Base-by-base conservation (phyloP, 1,140 invertebrate species). In the Drosophila ercepeae region DNA sequence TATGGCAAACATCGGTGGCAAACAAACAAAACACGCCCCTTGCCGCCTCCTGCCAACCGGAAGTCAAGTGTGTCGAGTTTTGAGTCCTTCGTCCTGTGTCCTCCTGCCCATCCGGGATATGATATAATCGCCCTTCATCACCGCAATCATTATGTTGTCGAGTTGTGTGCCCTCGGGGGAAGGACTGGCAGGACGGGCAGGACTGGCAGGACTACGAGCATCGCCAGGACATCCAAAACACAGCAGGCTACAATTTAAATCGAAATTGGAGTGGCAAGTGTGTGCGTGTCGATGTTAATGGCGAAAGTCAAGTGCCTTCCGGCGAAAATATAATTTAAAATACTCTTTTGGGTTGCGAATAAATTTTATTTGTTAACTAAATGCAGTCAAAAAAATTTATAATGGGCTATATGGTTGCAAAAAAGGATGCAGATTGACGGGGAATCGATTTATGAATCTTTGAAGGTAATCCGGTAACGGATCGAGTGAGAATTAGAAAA, bases 1-100 rank as follows among this genome's bases (percentile, higher is more conserved):
- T 64, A 81, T 75, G 71, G 49, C 60, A 51, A 61, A 61, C 41
- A 65, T 64, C 39, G 41, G 48, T 18, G 29, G 39, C 39, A 42
- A 14, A 42, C 39, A 42, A 42, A 18, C 16, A 42, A 18, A 16
- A 16, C 14, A 42, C 39, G 39, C 42, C 29, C 29, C 41, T 44
- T 23, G 29, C 59, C 63, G 29, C 29, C 29, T 32, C 29, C 29
- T 32, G 16, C 29, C 58, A 42, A 18, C 74, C 69, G 78, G 63
- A 83, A 82, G 78, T 82, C 78, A 83, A 82, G 78, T 83, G 76
- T 39, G 32, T 39, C 50, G 67, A 54, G 49, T 46, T 39, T 6
- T 14, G 48, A 6, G 7, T 32, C 29, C 29, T 52, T 32, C 32
- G 23, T 13, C 32, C 32, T 34, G 4, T 11, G 4, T 5, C 34